Percentiles rank a stretch among this genome's conserved stretches.
phyloP scores from a whole-genome alignment of 2,888 invertebrate species.

The Anoplius nigerrimus region DNA sequence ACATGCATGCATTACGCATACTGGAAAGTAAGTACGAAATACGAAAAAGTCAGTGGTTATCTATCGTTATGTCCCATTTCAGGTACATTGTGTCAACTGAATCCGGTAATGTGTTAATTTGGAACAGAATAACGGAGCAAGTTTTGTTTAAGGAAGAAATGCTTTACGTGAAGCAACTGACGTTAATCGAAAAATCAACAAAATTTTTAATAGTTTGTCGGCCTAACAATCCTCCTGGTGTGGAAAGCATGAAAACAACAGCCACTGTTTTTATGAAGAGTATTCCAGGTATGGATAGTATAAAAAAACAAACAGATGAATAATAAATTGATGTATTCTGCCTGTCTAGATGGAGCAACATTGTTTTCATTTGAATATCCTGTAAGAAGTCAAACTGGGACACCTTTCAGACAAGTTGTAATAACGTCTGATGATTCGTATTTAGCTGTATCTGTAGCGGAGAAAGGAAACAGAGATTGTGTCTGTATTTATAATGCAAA shows the following conservation, averaged over 20 bases:
- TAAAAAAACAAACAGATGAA: no score
- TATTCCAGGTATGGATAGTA: slow-evolving; percentile 80
- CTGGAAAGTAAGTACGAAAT: slow-evolving; percentile 81
- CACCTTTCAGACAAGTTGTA: slow-evolving; percentile 85
- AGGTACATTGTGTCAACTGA: slow-evolving; percentile 92
- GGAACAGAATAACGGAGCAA: slow-evolving; percentile 87
- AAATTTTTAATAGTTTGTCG: slow-evolving; percentile 87
- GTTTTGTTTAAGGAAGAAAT: slow-evolving; percentile 90
- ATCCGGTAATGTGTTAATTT: slow-evolving; percentile 92
- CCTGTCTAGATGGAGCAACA: slow-evolving; percentile 80
- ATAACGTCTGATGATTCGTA: slow-evolving; percentile 89
- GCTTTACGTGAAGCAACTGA: slow-evolving; percentile 85
- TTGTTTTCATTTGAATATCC: slow-evolving; percentile 90
- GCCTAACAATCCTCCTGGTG: slow-evolving; percentile 79
- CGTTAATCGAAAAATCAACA: slow-evolving; percentile 84
- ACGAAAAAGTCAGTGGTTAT: neutral
- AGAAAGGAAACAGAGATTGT: slow-evolving; percentile 88
- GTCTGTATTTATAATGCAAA: slow-evolving; percentile 89
- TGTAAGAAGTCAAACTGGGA: slow-evolving; percentile 82
- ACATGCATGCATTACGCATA: slow-evolving; percentile 91
- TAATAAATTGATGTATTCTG: neutral
- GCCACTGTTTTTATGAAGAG: slow-evolving; percentile 83
- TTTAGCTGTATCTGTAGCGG: slow-evolving; percentile 87
- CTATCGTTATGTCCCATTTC: slow-evolving; percentile 31
- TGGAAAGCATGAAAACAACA: slow-evolving; percentile 80